Evolutionary conservation across 2,797 vertebrate species (phyloP).

Genomic region (Pangasius mekongensis): DNA sequence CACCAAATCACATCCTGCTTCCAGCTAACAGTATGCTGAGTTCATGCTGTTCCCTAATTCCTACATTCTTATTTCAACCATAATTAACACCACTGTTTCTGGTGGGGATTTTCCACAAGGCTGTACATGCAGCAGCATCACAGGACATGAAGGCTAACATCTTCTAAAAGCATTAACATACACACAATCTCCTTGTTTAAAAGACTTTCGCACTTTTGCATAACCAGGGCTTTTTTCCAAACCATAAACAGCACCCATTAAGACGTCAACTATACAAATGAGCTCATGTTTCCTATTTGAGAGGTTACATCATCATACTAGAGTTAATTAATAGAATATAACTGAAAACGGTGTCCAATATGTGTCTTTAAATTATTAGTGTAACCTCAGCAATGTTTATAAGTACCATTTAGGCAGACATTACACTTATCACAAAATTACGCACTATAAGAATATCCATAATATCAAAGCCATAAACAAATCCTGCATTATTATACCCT

Average conservation of each 20-base stretch:
- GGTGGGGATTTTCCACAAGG: slow-evolving; percentile 1
- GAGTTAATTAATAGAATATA: background rate
- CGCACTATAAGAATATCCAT: background rate
- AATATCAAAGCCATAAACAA: background rate
- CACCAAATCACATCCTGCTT: slow-evolving; percentile 6
- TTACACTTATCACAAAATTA: background rate
- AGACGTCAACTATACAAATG: background rate
- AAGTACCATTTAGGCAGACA: background rate
- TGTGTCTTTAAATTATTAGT: background rate
- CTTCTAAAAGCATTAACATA: slow-evolving; percentile 1
- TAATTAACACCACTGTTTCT: slow-evolving; percentile 12
- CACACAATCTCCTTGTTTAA: background rate
- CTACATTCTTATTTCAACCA: background rate
- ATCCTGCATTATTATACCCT: background rate
- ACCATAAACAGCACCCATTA: background rate
- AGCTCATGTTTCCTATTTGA: background rate
- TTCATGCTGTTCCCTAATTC: background rate
- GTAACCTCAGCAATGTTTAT: background rate
- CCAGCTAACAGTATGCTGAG: slow-evolving; percentile 8
- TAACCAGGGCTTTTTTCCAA: background rate
- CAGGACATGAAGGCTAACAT: background rate
- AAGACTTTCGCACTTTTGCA: background rate
- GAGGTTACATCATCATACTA: background rate
- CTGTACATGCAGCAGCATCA: slow-evolving; percentile 1
- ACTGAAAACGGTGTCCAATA: background rate